phyloP scores from a whole-genome alignment of 2,113 vertebrate species.

The Lucifuga dentata region DNA sequence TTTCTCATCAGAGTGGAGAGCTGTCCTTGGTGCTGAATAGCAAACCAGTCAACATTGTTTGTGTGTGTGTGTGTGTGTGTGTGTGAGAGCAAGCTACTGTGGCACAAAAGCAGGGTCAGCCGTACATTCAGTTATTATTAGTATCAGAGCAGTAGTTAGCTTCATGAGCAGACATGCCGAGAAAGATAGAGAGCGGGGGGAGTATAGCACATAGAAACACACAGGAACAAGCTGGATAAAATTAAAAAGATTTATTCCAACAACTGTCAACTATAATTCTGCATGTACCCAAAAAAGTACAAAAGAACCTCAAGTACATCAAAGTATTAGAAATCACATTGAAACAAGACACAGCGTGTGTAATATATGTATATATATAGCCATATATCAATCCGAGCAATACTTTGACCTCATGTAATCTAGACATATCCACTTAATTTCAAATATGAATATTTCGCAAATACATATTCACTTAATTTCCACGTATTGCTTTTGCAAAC shows the following conservation, averaged over 20 bases:
- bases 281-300: conserved; percentile 88
- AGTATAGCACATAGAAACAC: conserved; percentile 72
- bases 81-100: conserved; percentile 52
- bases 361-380: conserved; percentile 72
- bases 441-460: conserved; percentile 75
- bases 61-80: conserved; percentile 17
- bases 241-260: conserved; percentile 91
- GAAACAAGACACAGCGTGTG: conserved; percentile 81
- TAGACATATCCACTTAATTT: conserved; percentile 78
- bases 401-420: conserved; percentile 78
- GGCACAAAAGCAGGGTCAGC: conserved; percentile 71
- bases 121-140: conserved; percentile 68
- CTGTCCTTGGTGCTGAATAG: conserved; percentile 74
- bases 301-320: conserved; percentile 88
- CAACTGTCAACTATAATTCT: conserved; percentile 81
- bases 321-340: conserved; percentile 91
- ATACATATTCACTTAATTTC: conserved; percentile 73
- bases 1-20: conserved; percentile 21
- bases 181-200: conserved; percentile 50
- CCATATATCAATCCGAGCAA: conserved; percentile 80
- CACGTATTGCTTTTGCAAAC: conserved; percentile 70
- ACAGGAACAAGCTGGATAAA: conserved; percentile 76
- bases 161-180: conserved; percentile 66
- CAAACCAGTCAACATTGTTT: conserved; percentile 25
- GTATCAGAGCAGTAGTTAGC: conserved; percentile 61